A percentile compares a stretch with the other conserved stretches of the same genome.
These are phyloP conservation scores for Cheilosia scutellata DNA, from an alignment of 2,888 invertebrate species.

Conservation along the genomic window DNA sequence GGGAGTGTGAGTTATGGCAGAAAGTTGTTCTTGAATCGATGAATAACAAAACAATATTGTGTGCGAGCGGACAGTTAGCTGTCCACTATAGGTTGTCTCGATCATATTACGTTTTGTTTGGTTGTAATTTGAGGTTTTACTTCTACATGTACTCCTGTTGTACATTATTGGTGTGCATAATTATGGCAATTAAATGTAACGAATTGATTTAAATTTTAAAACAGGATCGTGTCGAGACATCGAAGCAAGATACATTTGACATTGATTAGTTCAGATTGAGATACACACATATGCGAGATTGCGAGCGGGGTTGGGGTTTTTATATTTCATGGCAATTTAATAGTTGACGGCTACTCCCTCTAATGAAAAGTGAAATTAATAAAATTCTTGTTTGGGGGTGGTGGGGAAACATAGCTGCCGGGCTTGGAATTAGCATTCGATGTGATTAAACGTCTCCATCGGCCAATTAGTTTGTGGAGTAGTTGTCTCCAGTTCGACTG, in stretches of 20 bases:
- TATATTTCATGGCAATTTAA: slow-evolving; percentile 39
- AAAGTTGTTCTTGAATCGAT: slow-evolving; percentile 74
- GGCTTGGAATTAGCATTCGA: neutral
- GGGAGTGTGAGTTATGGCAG: slow-evolving; percentile 70
- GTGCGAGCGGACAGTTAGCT: slow-evolving; percentile 30
- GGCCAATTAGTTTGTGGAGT: slow-evolving; percentile 7
- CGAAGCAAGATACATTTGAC: slow-evolving; percentile 55
- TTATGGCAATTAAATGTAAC: slow-evolving; percentile 60
- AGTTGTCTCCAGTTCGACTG: neutral
- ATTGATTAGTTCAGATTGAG: slow-evolving; percentile 69
- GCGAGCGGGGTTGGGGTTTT: slow-evolving; percentile 1
- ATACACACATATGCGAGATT: slow-evolving; percentile 29
- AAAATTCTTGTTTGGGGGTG: slow-evolving; percentile 31
- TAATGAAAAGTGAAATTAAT: slow-evolving; percentile 63
- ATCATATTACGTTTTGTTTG: neutral
- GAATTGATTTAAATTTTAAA: slow-evolving; percentile 69
- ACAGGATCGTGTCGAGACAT: slow-evolving; percentile 64
- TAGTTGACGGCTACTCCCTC: slow-evolving; percentile 31
- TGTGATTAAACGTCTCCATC: neutral
- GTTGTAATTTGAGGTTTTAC: slow-evolving; percentile 50
- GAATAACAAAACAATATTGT: slow-evolving; percentile 62
- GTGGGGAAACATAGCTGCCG: slow-evolving; percentile 9
- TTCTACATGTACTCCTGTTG: slow-evolving; percentile 13
- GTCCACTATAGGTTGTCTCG: neutral
- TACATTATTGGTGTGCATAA: slow-evolving; percentile 68